Evolutionary conservation across 2,113 vertebrate species (phyloP).

Genomic region (Strix uralensis): DNA sequence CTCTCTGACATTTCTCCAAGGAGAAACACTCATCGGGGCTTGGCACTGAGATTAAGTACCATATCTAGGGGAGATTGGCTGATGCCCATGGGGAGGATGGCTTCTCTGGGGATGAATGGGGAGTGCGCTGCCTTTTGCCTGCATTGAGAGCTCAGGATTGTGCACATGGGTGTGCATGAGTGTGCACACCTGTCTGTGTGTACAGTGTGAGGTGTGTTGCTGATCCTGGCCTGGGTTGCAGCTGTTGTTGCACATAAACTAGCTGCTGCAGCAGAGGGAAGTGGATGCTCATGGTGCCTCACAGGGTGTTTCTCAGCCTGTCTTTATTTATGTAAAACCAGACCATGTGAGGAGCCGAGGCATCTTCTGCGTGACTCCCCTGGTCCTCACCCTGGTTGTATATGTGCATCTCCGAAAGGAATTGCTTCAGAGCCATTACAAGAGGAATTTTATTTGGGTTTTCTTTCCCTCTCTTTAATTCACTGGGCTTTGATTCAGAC

Average conservation of each 20-base stretch:
- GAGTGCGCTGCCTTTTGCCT: not conserved
- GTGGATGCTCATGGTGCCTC: no score
- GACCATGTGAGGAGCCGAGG: not conserved
- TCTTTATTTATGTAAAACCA: not conserved
- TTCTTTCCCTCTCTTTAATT: not conserved
- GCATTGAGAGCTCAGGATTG: not conserved
- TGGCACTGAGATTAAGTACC: not conserved
- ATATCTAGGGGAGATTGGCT: not conserved
- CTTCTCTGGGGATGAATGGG: not conserved
- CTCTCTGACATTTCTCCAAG: not conserved
- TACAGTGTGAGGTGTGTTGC: not conserved
- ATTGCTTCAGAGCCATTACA: not conserved
- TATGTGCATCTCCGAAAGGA: not conserved
- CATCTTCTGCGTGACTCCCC: not conserved
- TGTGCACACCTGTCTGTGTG: fast-evolving
- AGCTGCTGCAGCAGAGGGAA: not conserved
- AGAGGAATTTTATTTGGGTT: not conserved
- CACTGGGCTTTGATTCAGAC: not conserved
- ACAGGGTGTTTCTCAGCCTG: not conserved
- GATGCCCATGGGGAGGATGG: no score
- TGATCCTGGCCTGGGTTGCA: not conserved
- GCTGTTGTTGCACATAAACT: not conserved
- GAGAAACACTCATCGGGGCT: not conserved
- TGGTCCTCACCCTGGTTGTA: not conserved
- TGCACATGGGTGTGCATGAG: not conserved